Evolutionary conservation across 2,797 vertebrate genomes (phyloP), one percentile per base, ranked within the genome.

Genomic region (Betta splendens): DNA sequence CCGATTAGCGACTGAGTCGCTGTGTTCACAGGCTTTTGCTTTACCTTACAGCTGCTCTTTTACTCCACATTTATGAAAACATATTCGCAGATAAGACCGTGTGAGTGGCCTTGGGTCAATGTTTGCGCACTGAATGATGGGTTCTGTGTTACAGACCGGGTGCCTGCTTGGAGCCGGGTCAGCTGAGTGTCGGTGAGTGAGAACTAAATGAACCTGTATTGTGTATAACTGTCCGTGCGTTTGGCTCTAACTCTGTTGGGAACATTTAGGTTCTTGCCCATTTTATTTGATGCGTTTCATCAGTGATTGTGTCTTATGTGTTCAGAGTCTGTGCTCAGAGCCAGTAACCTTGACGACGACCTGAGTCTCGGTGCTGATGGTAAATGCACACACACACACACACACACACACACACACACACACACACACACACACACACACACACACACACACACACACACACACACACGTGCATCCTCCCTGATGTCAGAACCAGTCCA

Each of bases 281-380:
- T 28, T n/a, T n/a, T n/a, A n/a, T n/a, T n/a, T n/a, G n/a, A n/a
- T n/a, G n/a, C n/a, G 23, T 23, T 25, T 25, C 3, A 3, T 29
- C 7, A 32, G 3, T 16, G 7, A 40, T 5, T n/a, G 5, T 43
- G 28, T 37, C 4, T 40, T 4, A 17, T 44, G 52, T 50, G 72
- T 63, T 20, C 77, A 98, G 95, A 87, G 16, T 74, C 79, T 13
- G 75, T 64, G 22, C 47, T 81, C 83, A 93, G 82, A 85, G 45
- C 26, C 37, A 81, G 53, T 79, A 94, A 92, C 77, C 90, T 90
- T 64, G 92, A 94, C 36, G 95, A 95, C 80, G 94, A 96, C 39
- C 84, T 96, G 69, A 92, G 74, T 55, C 90, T 95, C 20, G 95
- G 94, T 84, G 94, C 94, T 28, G 95, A 97, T 84, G 96, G 96